Evolutionary conservation across 1,140 invertebrate species (phyloP).

Genomic region (Globodera rostochiensis): DNA sequence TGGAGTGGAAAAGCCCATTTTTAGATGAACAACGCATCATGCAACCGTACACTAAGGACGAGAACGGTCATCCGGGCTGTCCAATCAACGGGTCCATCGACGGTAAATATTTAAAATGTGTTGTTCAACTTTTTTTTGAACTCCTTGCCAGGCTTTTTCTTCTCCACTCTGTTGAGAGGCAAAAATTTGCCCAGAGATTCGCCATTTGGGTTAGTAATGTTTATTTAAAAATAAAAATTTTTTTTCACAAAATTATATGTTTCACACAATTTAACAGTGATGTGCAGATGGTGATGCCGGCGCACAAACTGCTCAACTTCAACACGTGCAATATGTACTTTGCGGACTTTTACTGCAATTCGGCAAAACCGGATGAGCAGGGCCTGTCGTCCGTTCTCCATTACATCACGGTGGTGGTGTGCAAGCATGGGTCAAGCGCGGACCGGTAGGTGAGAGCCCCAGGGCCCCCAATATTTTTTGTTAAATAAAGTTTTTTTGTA

Average conservation of each 20-base stretch:
- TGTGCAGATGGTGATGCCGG: conserved; percentile 40
- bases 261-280: conserved; percentile 35
- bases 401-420: conserved; percentile 52
- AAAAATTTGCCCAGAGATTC: conserved; percentile 11
- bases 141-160: conserved; percentile 37
- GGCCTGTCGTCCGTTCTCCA: conserved; percentile 27
- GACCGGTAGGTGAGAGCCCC: conserved; percentile 31
- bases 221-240: conserved; percentile 5
- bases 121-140: neutral
- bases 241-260: neutral
- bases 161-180: conserved; percentile 38
- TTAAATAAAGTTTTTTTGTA: neutral
- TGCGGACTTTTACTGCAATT: conserved; percentile 53
- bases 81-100: conserved; percentile 51
- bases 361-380: neutral
- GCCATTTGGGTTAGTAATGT: conserved; percentile 18
- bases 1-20: neutral
- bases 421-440: conserved; percentile 30
- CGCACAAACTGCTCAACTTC: conserved; percentile 37
- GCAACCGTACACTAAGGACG: conserved; percentile 57
- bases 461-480: no score
- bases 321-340: conserved; percentile 37
- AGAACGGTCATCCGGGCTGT: conserved; percentile 57
- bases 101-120: neutral
- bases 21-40: conserved; percentile 39